Evolutionary conservation across 2,888 invertebrate species (phyloP), one percentile per base, ranked within the genome.

Genomic region (Periphyllus acericola): DNA sequence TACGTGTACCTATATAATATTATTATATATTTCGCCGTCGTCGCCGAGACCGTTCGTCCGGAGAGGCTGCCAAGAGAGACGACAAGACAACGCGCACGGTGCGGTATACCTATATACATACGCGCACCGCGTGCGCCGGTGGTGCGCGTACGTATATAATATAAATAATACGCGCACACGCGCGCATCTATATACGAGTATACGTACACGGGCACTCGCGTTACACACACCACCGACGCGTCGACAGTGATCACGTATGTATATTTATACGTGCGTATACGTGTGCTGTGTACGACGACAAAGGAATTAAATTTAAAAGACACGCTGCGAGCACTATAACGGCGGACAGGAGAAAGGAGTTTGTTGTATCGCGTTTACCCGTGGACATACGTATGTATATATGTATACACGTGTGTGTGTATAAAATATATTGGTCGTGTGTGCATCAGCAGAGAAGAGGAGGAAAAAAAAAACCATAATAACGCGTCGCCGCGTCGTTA

Each of bases 281-380:
- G n/a, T 66, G n/a, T 66, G n/a, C 66, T n/a, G n/a, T 66, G n/a
- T 66, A 66, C 66, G 66, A 66, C 82, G 82, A 82, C 82, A 82
- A 82, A 82, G 82, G 52, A 82, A 82, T 82, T 82, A 82, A 82
- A 82, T 82, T 82, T 72, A 82, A 82, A 82, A 82, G 34, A 72
- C 81, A 81, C 52, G 82, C 71, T 19, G 34, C 46, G 19, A 68
- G 34, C 14, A 32, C 68, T 21, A 25, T 60, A 21, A 82, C 81
- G 29, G 81, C 19, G 32, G 81, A 71, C 80, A 80, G 40, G 81
- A 81, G 81, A 81, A 81, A 81, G 81, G 81, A 81, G 75, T 81
- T 40, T 40, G 40, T 68, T 46, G 36, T 76, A 76, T 76, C 68
- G 68, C 25, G 40, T 81, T 36, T 40, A 11, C 29, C 17, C 14